Percentiles rank a stretch among this genome's conserved stretches.
Conservation (phyloP, 1,140 invertebrate genomes). For the Anastrepha obliqua region DNA sequence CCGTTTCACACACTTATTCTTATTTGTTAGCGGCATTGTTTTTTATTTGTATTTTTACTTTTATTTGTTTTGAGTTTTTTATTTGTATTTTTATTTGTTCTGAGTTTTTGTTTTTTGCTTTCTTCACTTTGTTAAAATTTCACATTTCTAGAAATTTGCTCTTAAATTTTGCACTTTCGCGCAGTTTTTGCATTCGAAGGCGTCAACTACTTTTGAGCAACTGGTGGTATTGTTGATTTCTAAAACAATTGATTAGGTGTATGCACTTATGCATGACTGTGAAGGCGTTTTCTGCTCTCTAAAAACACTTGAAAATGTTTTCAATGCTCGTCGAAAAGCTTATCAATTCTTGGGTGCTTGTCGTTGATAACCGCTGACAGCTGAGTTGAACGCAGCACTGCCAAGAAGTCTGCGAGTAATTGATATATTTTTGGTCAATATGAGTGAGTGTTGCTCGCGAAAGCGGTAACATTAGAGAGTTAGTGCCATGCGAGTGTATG, state of each 20-base stretch:
- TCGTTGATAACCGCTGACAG: conserved; percentile 41
- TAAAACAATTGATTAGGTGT: not conserved
- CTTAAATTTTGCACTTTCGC: not conserved
- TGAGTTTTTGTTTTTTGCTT: not conserved
- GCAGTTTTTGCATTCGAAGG: not conserved
- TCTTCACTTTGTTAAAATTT: not conserved
- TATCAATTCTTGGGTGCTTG: not conserved
- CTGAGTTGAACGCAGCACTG: conserved; percentile 12
- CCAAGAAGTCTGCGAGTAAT: conserved; percentile 7
- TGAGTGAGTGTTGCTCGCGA: not conserved
- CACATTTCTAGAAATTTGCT: conserved; percentile 7
- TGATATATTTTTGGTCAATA: conserved; percentile 17
- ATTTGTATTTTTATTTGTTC: not conserved
- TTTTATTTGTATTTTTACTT: not conserved
- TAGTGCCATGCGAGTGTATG: not conserved
- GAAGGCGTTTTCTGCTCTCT: not conserved
- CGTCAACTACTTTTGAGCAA: conserved; percentile 14
- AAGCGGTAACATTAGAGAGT: not conserved
- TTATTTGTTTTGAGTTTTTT: not conserved
- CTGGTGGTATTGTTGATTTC: conserved; percentile 16
- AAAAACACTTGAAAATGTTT: conserved; percentile 1
- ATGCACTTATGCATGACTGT: not conserved
- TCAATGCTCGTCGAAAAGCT: not conserved
- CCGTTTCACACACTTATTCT: not conserved
- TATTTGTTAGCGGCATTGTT: not conserved